Percentiles rank a stretch among this genome's conserved stretches.
Evolutionary conservation across 2,797 vertebrate genomes (phyloP).

Genomic region (Sphenodon punctatus): DNA sequence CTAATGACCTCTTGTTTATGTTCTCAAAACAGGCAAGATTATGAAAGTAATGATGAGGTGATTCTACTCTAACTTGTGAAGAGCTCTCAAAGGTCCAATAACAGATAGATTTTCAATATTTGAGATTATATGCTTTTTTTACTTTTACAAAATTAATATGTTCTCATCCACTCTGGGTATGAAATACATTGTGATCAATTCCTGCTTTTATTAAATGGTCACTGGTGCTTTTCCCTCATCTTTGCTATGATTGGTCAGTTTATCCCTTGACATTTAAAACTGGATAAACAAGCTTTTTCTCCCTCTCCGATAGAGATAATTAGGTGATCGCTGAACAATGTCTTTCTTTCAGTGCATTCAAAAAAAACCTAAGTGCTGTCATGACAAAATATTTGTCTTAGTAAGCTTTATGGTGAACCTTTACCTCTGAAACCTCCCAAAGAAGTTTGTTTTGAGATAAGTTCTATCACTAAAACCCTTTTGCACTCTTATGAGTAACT

Average conservation of each 20-base stretch:
- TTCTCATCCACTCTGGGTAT: no score
- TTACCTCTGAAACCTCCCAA: not conserved
- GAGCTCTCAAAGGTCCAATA: no score
- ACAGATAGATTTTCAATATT: no score
- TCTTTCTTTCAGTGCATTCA: not conserved
- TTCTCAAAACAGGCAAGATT: no score
- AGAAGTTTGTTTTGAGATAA: fast-evolving
- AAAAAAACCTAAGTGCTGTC: not conserved
- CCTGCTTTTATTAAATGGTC: fast-evolving
- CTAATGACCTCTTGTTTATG: no score
- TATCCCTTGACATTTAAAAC: not conserved
- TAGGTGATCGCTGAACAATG: not conserved
- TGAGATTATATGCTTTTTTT: no score
- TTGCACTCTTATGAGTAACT: not conserved
- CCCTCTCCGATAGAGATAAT: not conserved
- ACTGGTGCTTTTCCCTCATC: not conserved
- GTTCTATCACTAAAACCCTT: not conserved
- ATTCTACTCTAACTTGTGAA: no score
- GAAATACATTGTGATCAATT: not conserved
- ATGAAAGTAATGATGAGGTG: no score
- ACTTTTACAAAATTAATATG: no score
- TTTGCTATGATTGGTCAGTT: not conserved
- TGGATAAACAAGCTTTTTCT: not conserved
- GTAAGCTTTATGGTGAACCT: not conserved
- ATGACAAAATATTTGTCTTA: not conserved